Conservation (phyloP, 2,888 invertebrate species). For the Andrena flavipes region DNA sequence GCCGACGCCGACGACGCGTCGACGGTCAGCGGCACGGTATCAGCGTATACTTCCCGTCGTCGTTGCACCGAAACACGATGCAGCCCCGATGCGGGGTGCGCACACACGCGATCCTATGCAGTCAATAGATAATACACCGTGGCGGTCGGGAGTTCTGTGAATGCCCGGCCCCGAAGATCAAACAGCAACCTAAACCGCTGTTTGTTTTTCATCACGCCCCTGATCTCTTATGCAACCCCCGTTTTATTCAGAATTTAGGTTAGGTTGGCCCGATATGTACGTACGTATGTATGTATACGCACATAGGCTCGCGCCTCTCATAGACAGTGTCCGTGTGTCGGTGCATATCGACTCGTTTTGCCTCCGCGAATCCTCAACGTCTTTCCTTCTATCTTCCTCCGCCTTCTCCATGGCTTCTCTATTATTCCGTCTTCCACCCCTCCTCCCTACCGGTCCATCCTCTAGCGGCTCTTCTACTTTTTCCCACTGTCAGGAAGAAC, state of each 20-base stretch:
- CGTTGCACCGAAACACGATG: slow-evolving; percentile 61
- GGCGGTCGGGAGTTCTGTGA: slow-evolving; percentile 81
- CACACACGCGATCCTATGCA: slow-evolving; percentile 74
- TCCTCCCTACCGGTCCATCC: not conserved
- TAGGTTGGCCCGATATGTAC: slow-evolving; percentile 72
- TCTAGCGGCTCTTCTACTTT: slow-evolving; percentile 17
- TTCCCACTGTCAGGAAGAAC: slow-evolving; percentile 30
- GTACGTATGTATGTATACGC: slow-evolving; percentile 18
- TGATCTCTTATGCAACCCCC: slow-evolving; percentile 84
- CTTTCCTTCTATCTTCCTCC: slow-evolving; percentile 31
- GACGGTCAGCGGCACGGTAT: slow-evolving; percentile 66
- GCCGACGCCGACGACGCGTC: slow-evolving; percentile 39
- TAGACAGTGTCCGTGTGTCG: slow-evolving; percentile 23
- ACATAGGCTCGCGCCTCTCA: slow-evolving; percentile 16
- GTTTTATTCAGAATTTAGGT: slow-evolving; percentile 84
- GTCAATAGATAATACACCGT: slow-evolving; percentile 83
- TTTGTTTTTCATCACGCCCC: slow-evolving; percentile 85
- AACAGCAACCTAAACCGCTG: slow-evolving; percentile 85
- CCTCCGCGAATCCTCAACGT: slow-evolving; percentile 41
- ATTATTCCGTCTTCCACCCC: slow-evolving; percentile 18
- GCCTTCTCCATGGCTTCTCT: slow-evolving; percentile 5
- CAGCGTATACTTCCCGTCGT: slow-evolving; percentile 55
- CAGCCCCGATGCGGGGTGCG: slow-evolving; percentile 48
- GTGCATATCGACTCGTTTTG: slow-evolving; percentile 67
- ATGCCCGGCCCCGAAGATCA: slow-evolving; percentile 83